Base-by-base conservation (phyloP, 2,797 vertebrate species). In the Hypotaenidia philippensis region DNA sequence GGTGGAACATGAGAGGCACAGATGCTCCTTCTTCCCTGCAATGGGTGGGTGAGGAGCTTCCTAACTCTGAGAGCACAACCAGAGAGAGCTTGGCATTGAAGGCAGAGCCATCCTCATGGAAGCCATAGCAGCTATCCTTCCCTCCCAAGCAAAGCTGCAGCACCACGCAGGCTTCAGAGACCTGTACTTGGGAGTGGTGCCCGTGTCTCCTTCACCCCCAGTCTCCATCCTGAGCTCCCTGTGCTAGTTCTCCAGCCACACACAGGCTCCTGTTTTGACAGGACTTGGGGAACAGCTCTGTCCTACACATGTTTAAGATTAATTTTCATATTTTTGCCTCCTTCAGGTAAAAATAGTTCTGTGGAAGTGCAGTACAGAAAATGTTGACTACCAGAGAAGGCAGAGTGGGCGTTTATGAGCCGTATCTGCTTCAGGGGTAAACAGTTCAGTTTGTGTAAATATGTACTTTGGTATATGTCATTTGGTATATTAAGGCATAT, bases 361-460 rank as follows among this genome's bases (percentile, higher is more conserved):
- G 49, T 75, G 49, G 86, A 74, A 92, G 36, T 8, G 11, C 17
- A 65, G 69, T 3, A 50, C 20, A 88, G 89, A 78, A 59, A 75
- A 63, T 6, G 10, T 20, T 15, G 44, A 44, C n/a, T 45, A 34
- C 18, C 15, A 50, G 44, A 57, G 41, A 78, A 52, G 83, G 78
- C 57, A 50, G 66, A 79, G 86, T 50, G 79, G 65, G 70, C 19
- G 69, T 11, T 80, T 41, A 55, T 9, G 74, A 89, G 84, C 76
- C 61, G 6, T 49, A 79, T 55, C 78, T 81, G 85, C 93, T 70
- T 31, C 85, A 32, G 57, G 76, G 89, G 83, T 92, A 96, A 97
- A 97, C 90, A 96, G 84, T 63, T 78, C 95, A n/a, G 49, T 36
- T 40, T 83, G 81, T 93, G 90, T 94, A 94, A 96, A 93, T 88